These are phyloP conservation scores for Oligia latruncula DNA, from an alignment of 2,888 invertebrate species.

Conservation along the genomic window DNA sequence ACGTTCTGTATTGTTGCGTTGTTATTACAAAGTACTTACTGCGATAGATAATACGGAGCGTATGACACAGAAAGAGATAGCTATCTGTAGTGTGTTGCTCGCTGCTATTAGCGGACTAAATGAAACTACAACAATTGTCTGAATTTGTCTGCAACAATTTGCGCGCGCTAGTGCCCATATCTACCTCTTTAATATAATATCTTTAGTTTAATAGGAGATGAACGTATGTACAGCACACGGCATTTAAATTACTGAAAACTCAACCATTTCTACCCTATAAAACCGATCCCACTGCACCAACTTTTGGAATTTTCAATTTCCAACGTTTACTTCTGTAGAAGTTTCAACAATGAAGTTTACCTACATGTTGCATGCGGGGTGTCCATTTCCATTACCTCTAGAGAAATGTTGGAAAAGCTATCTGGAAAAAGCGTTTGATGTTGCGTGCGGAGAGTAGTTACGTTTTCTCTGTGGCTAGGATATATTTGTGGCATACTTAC, in stretches of 20 bases:
- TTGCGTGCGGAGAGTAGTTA: neutral
- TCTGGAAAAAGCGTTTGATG: constrained; percentile 15
- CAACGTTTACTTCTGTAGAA: constrained; percentile 20
- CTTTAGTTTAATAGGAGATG: neutral
- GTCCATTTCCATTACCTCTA: constrained; percentile 44
- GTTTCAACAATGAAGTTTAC: constrained; percentile 31
- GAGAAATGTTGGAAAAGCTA: constrained; percentile 4
- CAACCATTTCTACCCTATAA: neutral
- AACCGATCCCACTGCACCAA: neutral
- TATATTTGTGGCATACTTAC: no score
- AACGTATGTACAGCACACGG: neutral
- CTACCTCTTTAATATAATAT: no score
- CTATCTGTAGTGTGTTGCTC: no score
- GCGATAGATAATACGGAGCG: no score
- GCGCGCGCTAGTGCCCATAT: no score
- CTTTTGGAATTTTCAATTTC: constrained; percentile 33
- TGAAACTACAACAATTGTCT: no score
- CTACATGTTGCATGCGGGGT: constrained; percentile 30
- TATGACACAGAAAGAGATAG: no score
- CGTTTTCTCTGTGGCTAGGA: neutral
- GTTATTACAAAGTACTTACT: no score
- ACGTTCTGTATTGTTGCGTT: no score
- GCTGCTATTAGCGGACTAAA: no score
- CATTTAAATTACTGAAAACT: neutral
- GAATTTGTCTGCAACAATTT: no score